Percentiles rank a stretch among this genome's conserved stretches.
Conservation (phyloP, 2,888 invertebrate species). For the Acrocyrtus sp. region DNA sequence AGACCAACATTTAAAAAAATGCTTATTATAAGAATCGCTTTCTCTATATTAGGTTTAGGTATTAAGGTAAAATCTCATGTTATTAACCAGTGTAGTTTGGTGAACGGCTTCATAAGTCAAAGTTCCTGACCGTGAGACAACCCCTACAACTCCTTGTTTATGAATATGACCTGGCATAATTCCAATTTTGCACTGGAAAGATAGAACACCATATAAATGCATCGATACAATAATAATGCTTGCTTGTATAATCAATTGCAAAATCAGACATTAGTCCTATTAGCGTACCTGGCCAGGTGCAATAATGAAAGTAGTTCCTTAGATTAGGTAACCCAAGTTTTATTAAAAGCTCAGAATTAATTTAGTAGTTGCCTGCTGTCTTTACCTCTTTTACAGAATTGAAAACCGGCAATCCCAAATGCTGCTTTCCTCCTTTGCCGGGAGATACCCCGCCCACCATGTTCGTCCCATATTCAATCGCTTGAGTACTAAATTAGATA, state of each 20-base stretch:
- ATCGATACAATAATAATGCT: too few species aligned
- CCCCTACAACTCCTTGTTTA: conserved; percentile 89
- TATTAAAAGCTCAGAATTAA: too few species aligned
- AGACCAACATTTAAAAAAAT: too few species aligned
- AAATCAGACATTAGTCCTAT: too few species aligned
- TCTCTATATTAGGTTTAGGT: too few species aligned
- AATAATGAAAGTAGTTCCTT: too few species aligned
- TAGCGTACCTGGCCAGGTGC: conserved; percentile 76
- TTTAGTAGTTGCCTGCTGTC: too few species aligned
- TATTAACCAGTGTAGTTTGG: conserved; percentile 88
- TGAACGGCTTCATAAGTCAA: conserved; percentile 99
- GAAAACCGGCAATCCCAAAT: conserved; percentile 90
- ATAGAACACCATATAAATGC: too few species aligned
- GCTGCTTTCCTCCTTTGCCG: conserved; percentile 87
- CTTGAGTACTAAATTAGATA: conserved; percentile 72
- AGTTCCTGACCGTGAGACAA: conserved; percentile 97
- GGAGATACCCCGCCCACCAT: conserved; percentile 82
- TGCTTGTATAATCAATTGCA: too few species aligned
- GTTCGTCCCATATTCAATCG: conserved; percentile 98
- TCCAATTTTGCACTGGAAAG: conserved; percentile 95
- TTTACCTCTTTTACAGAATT: conserved; percentile 74
- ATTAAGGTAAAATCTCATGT: too few species aligned
- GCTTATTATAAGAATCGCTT: too few species aligned
- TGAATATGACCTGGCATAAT: conserved; percentile 99
- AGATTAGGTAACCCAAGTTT: too few species aligned